These are phyloP conservation scores for Formica exsecta DNA, from an alignment of 1,140 invertebrate species.

Conservation along the genomic window DNA sequence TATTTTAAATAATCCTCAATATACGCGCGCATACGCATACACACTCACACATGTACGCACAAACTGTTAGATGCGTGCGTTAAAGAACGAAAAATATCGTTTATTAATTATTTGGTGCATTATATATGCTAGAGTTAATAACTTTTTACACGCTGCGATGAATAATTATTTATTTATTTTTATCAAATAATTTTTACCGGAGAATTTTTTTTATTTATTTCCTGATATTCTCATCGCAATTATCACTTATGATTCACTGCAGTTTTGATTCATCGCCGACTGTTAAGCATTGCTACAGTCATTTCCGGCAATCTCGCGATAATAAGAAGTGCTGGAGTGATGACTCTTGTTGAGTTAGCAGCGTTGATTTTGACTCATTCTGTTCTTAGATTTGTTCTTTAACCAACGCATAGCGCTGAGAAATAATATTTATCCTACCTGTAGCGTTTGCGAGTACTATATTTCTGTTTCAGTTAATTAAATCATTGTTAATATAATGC, in stretches of 20 bases:
- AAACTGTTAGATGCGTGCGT: neutral
- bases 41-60: too few relatives aligned
- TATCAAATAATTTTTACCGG: neutral
- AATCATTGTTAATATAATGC: neutral
- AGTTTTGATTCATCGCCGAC: conserved; percentile 60
- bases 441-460: neutral
- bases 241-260: conserved; percentile 55
- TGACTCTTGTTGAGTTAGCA: conserved; percentile 32
- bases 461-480: neutral
- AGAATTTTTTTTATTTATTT: neutral
- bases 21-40: neutral
- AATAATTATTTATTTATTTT: conserved; percentile 8
- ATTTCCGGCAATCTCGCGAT: conserved; percentile 52
- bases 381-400: neutral
- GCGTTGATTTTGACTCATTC: conserved; percentile 33
- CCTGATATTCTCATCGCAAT: conserved; percentile 24
- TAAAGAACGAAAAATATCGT: neutral
- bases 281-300: conserved; percentile 36
- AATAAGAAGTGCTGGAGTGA: conserved; percentile 14
- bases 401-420: neutral
- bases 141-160: neutral
- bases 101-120: neutral
- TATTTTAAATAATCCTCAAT: too few relatives aligned
- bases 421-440: conserved; percentile 6
- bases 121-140: neutral